Evolutionary conservation across 2,797 vertebrate species (phyloP).

Genomic region (Antrozous pallidus): DNA sequence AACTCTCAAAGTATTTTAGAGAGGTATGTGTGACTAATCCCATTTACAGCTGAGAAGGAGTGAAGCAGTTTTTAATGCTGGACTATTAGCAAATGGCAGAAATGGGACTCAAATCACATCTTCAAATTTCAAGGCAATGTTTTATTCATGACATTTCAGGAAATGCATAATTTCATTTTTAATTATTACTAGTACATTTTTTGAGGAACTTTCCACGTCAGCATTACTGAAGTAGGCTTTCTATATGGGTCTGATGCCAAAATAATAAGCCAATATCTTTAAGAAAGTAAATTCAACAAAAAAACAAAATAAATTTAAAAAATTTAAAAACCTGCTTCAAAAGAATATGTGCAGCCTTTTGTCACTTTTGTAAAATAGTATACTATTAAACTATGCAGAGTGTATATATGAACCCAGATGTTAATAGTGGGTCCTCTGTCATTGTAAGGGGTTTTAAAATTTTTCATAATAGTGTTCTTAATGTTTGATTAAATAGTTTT

Average conservation of each 20-base stretch:
- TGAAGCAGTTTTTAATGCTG: background rate
- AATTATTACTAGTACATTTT: background rate
- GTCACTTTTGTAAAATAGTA: background rate
- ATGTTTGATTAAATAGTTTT: background rate
- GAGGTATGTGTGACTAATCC: background rate
- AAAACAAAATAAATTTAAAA: background rate
- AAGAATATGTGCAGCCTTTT: background rate
- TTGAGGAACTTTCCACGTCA: background rate
- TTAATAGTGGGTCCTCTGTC: background rate
- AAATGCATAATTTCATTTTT: slow-evolving; percentile 18
- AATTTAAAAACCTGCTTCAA: background rate
- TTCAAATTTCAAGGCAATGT: background rate
- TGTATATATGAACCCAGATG: background rate
- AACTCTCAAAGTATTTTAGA: background rate
- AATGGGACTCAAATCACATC: background rate
- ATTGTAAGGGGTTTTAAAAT: background rate
- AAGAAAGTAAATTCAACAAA: slow-evolving; percentile 7
- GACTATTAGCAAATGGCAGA: background rate
- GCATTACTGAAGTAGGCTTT: background rate
- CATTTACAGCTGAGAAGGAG: background rate
- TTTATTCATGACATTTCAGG: background rate
- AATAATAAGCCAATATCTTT: background rate
- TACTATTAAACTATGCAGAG: background rate
- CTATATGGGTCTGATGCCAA: background rate
- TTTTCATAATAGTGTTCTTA: background rate